Evolutionary conservation across 2,113 vertebrate species (phyloP).

Genomic region (Phocoena sinus): DNA sequence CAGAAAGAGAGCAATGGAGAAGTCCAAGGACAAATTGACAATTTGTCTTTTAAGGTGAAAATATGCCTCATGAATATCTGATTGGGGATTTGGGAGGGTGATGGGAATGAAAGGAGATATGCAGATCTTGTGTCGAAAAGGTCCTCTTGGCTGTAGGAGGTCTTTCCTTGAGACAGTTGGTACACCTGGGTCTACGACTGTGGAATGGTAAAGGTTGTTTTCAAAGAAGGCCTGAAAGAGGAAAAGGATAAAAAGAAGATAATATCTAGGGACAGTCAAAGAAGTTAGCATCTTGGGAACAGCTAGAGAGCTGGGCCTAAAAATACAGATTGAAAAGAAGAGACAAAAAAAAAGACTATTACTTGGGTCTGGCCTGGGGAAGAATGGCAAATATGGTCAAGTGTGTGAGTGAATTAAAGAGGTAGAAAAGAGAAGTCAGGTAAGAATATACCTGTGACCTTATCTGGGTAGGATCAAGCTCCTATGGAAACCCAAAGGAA

Average conservation of each 20-base stretch:
- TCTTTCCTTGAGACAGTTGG: background rate
- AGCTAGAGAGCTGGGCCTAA: background rate
- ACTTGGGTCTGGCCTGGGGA: background rate
- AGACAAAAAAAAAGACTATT: background rate
- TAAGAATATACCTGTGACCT: background rate
- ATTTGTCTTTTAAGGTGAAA: background rate
- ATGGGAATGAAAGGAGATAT: background rate
- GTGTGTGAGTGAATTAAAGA: background rate
- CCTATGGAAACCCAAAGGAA: background rate
- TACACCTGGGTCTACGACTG: background rate
- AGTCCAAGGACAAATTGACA: background rate
- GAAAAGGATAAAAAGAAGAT: background rate
- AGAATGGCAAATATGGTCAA: background rate
- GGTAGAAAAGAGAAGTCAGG: background rate
- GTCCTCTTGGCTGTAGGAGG: background rate
- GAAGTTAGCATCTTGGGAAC: background rate
- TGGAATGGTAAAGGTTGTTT: background rate
- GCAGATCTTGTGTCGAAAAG: background rate
- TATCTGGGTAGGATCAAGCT: background rate
- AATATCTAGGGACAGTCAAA: background rate
- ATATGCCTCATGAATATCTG: background rate
- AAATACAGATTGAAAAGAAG: background rate
- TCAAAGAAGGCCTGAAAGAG: background rate
- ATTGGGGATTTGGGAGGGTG: background rate
- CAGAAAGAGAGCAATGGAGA: background rate